Evolutionary conservation across 2,888 invertebrate species (phyloP), one percentile per base, ranked within the genome.

Genomic region (Anarsia innoxiella): DNA sequence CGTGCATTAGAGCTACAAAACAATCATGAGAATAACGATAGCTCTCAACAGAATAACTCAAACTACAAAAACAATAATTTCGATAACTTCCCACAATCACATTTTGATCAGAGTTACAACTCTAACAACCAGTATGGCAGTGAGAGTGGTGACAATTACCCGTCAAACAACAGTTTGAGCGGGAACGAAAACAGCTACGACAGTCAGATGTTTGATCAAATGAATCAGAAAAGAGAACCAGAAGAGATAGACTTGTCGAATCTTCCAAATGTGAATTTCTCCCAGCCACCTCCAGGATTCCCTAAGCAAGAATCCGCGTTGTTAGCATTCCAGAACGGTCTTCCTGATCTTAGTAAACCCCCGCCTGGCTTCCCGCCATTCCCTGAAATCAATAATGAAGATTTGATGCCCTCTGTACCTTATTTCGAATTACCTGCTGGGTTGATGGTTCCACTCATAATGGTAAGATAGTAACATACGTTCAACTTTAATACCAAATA

Each of bases 391-490:
- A 83, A 69, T 51, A 79, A 69, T 57, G 93, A 94, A 54, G 94
- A 94, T 44, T 79, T 94, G 47, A 90, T 94, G 80, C 97, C 97
- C 14, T 92, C 93, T 14, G 93, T 95, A 53, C 97, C 98, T 33
- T 99, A 99, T 73, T 99, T 93, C 70, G 98, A 99, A 68, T 86
- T 99, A 46, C 99, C 99, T 1, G 98, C 99, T 37, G 99, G 98
- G 29, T 87, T 99, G 12, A 98, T 99, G 93, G 97, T 97, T 39
- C 96, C 98, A n/a, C 88, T 98, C 9, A 94, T 99, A 42, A 94
- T 93, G 88, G 92, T 93, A 76, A 71, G 76, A 19, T 19, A 19
- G 8, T 19, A 8, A 5, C 19, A 19, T 19, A 8, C 19, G 8
- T 19, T 3, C 19, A 19, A 19, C 3, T 3, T 5, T 19, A 19